Evolutionary conservation across 2,113 vertebrate species (phyloP).

Genomic region (Ranitomeya variabilis): DNA sequence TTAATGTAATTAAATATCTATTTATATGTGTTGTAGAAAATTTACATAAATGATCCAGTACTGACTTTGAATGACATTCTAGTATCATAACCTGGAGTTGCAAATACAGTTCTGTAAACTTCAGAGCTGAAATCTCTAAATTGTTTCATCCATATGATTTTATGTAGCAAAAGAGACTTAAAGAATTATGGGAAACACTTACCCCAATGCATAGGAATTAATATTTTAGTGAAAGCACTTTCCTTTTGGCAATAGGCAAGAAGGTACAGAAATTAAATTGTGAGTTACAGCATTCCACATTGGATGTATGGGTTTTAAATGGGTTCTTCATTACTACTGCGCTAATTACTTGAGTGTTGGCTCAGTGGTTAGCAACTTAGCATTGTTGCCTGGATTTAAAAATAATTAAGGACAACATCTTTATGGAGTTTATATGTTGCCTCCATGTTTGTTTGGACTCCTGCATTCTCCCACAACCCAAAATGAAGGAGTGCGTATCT

Average conservation of each 20-base stretch:
- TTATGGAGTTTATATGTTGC: too few relatives aligned
- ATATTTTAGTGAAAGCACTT: background rate
- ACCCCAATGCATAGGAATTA: background rate
- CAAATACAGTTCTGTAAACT: background rate
- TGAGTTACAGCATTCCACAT: background rate
- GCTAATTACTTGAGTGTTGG: too few relatives aligned
- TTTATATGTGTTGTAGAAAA: background rate
- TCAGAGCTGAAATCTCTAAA: background rate
- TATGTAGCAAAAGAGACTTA: background rate
- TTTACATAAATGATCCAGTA: background rate
- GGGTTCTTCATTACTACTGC: background rate
- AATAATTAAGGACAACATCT: too few relatives aligned
- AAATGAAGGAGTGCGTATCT: too few relatives aligned
- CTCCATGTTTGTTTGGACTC: too few relatives aligned
- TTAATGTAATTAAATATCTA: background rate
- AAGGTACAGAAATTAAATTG: background rate
- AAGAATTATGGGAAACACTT: background rate
- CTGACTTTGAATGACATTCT: background rate
- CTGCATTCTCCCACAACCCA: too few relatives aligned
- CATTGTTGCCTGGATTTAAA: too few relatives aligned
- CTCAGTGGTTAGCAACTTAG: too few relatives aligned
- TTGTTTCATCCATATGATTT: background rate
- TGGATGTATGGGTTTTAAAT: background rate
- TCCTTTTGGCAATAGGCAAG: background rate
- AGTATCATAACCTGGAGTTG: too few relatives aligned